These are phyloP conservation scores for Drosophila parabipectinata DNA, from an alignment of 1,140 invertebrate species.

Conservation along the genomic window DNA sequence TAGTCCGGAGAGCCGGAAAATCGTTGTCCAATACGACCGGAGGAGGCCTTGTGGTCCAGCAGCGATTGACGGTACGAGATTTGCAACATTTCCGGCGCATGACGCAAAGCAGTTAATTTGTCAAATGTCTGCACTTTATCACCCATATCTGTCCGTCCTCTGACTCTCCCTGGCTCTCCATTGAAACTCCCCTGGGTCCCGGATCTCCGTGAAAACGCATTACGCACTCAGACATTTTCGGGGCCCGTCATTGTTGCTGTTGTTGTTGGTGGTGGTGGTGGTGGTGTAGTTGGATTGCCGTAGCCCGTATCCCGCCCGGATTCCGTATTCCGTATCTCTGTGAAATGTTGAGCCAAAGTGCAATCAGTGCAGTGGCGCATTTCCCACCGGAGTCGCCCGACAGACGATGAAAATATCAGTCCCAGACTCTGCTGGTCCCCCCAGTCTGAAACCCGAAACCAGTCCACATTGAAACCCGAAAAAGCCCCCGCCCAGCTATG, in stretches of 20 bases:
- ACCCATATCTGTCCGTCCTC: constrained; percentile 68
- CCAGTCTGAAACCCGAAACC: constrained; percentile 1
- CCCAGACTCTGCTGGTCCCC: constrained; percentile 12
- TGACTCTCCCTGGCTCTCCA: constrained; percentile 1
- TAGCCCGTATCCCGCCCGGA: constrained; percentile 1
- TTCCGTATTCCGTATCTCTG: constrained; percentile 49
- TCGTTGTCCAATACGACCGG: background rate
- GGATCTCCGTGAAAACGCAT: constrained; percentile 66
- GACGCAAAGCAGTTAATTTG: constrained; percentile 81
- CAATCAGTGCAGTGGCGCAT: constrained; percentile 79
- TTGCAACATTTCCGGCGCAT: constrained; percentile 75
- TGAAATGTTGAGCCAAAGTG: constrained; percentile 79
- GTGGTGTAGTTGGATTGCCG: background rate
- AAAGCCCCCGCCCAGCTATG: constrained; percentile 21
- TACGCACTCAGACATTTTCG: constrained; percentile 76
- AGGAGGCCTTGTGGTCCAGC: constrained; percentile 10
- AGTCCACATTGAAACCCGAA: constrained; percentile 1
- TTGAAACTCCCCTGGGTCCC: constrained; percentile 4
- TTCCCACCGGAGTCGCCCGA: constrained; percentile 66
- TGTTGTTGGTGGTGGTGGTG: background rate
- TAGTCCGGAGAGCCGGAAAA: constrained; percentile 1
- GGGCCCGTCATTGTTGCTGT: constrained; percentile 16
- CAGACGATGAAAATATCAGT: constrained; percentile 54
- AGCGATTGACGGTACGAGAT: constrained; percentile 61
- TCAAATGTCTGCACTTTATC: constrained; percentile 83